These are phyloP conservation scores for Trachythela sp. DNA, from an alignment of 64 coral and sea anemone genomes.

Conservation along the genomic window DNA sequence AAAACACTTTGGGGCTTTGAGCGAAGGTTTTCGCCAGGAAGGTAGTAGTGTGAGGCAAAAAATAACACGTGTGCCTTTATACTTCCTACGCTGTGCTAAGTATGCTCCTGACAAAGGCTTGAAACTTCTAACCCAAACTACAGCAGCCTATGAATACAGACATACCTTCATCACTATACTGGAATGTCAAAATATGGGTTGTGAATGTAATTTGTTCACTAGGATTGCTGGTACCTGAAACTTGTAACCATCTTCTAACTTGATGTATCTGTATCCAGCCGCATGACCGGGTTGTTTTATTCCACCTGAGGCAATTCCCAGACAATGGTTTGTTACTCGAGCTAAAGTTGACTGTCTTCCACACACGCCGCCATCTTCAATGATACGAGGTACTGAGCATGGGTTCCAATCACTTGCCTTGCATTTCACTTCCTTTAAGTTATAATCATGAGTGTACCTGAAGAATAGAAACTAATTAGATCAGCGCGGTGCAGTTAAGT, in stretches of 20 bases:
- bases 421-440: background rate
- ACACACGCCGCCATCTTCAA: background rate
- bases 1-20: no score
- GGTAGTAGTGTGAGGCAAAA: no score
- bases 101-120: no score
- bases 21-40: no score
- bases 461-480: background rate
- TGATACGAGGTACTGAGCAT: background rate
- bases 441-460: background rate
- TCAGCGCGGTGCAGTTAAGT: no score
- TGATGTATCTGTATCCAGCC: background rate
- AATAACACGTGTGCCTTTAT: no score
- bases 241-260: background rate
- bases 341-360: slow-evolving; percentile 1
- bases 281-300: background rate
- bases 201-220: no score
- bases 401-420: slow-evolving; percentile 2
- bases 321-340: background rate
- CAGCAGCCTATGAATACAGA: no score
- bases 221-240: background rate
- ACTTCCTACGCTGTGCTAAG: no score
- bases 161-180: no score
- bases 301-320: background rate
- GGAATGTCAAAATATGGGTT: no score
- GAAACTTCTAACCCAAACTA: no score